Evolutionary conservation across 2,797 vertebrate genomes (phyloP), one percentile per base, ranked within the genome.

Genomic region (Pseudopleuronectes americanus): DNA sequence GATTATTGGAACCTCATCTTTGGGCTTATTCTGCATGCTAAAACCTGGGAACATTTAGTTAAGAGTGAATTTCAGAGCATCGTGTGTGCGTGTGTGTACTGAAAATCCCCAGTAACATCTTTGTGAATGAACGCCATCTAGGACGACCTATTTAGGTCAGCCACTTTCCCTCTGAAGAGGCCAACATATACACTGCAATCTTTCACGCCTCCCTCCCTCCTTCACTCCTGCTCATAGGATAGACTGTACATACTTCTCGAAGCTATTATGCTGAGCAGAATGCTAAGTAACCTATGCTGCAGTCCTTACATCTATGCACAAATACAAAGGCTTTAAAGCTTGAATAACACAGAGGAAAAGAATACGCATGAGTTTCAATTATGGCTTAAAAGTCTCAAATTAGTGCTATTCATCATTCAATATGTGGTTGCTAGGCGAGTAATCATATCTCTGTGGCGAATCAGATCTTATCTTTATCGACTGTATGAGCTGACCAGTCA

Each of bases 101-200:
- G 55, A 74, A 24, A 73, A 21, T 54, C 72, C 54, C 49, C 19
- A 16, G 21, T 45, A 63, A 24, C 48, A 22, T 70, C 57, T 54
- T 59, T 71, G 72, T 73, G 81, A 87, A 76, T 58, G 79, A 84
- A 56, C 3, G n/a, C 70, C 82, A 76, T 77, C 70, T 80, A 64
- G 31, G 60, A 76, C 87, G 83, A 80, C 80, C 87, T 62, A 90
- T 86, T 76, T 76, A 84, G 89, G 87, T 83, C 84, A 84, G 66
- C 57, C 6, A 24, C 66, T 79, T 84, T 51, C 54, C 55, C 33
- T 68, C 64, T 74, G 51, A 75, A 79, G 67, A 49, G 28, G 53
- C 79, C 76, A 74, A 63, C 26, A 52, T 43, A 49, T 0, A 2
- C 71, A 69, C 24, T 8, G 52, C 6, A 56, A 52, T 67, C 9